A percentile compares a stretch with the other conserved stretches of the same genome.
Evolutionary conservation across 2,888 invertebrate genomes (phyloP).

Genomic region (Cantharis flavilabris): DNA sequence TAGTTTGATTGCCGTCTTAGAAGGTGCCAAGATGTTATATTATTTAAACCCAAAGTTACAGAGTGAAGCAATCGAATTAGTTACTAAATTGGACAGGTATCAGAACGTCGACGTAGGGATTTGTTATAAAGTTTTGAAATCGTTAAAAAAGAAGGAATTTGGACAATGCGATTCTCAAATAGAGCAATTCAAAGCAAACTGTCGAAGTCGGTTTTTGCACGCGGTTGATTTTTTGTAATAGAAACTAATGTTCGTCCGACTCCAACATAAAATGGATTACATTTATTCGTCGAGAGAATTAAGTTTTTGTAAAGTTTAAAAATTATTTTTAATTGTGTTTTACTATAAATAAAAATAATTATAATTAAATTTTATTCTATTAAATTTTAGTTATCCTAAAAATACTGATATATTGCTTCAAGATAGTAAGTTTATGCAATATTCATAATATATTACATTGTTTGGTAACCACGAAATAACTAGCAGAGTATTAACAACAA

Average conservation of each 20-base stretch:
- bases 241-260: conserved; percentile 42
- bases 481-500: background rate
- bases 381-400: background rate
- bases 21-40: conserved; percentile 82
- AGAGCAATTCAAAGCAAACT: conserved; percentile 72
- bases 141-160: conserved; percentile 79
- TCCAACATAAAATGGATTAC: conserved; percentile 14
- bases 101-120: conserved; percentile 64
- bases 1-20: conserved; percentile 78
- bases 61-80: conserved; percentile 66
- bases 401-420: no score
- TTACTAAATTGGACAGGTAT: conserved; percentile 61
- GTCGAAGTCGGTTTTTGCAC: conserved; percentile 77
- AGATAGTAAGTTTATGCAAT: background rate
- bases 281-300: background rate
- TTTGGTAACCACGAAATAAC: background rate
- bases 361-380: background rate
- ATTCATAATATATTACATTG: background rate
- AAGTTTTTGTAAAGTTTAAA: background rate
- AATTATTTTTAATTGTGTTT: conserved; percentile 16
- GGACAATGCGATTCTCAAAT: conserved; percentile 72
- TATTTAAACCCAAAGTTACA: conserved; percentile 71
- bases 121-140: conserved; percentile 79
- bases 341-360: conserved; percentile 15
- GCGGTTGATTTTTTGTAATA: conserved; percentile 70